A percentile compares a stretch with the other conserved stretches of the same genome.
phyloP scores from a whole-genome alignment of 2,797 vertebrate genomes.

The Bufotes viridis region DNA sequence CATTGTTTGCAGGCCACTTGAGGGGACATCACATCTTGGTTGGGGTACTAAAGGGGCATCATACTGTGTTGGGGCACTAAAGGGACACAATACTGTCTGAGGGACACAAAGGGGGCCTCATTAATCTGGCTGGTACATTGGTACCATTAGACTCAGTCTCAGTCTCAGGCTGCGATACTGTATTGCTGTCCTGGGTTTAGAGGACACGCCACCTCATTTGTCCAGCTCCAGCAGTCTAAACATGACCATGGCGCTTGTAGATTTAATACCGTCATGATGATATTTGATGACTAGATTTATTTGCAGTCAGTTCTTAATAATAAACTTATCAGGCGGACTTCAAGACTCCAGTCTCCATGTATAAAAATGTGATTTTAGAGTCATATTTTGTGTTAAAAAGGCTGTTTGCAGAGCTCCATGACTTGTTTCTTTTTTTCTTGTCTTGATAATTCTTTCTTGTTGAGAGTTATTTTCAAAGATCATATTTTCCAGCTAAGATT shows the following conservation, averaged over 20 bases:
- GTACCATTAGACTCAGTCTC: background rate
- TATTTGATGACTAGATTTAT: background rate
- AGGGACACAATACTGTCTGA: too few relatives aligned
- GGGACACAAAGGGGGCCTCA: too few relatives aligned
- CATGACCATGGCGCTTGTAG: background rate
- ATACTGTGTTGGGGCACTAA: too few relatives aligned
- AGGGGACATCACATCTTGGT: too few relatives aligned
- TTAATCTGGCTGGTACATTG: too few relatives aligned
- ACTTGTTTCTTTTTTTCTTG: background rate
- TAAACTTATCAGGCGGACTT: background rate
- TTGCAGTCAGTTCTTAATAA: background rate
- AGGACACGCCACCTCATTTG: background rate
- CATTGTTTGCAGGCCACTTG: too few relatives aligned
- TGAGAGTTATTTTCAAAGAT: constrained; percentile 21
- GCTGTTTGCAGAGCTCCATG: background rate
- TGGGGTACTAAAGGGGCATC: too few relatives aligned
- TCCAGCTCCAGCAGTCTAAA: background rate
- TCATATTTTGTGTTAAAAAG: background rate
- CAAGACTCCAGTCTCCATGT: background rate
- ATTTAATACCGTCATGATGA: background rate
- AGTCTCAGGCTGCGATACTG: background rate
- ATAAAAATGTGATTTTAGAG: background rate
- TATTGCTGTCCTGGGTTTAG: background rate
- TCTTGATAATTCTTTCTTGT: background rate
- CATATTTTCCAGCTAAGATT: constrained; percentile 12